Evolutionary conservation across 2,888 invertebrate genomes (phyloP), one percentile per base, ranked within the genome.

Genomic region (Diplazon laetatorius): DNA sequence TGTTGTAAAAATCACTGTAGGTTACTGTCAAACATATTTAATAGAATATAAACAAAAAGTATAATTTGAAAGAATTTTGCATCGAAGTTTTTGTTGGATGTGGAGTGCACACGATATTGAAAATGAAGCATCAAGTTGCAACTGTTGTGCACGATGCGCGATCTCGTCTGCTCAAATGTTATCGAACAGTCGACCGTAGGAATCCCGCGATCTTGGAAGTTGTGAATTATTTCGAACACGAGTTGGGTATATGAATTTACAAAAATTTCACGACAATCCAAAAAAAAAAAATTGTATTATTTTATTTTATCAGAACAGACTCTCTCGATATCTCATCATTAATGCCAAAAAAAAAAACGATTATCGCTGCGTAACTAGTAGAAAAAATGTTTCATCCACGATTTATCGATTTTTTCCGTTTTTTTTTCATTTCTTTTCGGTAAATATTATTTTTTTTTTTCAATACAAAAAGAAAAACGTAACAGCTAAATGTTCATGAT

Each of bases 201-300:
- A 62, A 25, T 37, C 20, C 62, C 39, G 22, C 52, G 44, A 52
- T 30, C 37, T 35, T 37, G 46, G 16, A 35, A 44, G 59, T 66
- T 37, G 30, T 48, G 1, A 25, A 57, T 44, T 39, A 46, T 9
- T 66, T 18, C 86, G 88, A 84, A 85, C 84, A 85, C 82, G 89
- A 89, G 87, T 90, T 89, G 89, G 89, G 89, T 89, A 90, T 89
- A 87, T 83, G 83, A 84, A 83, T 83, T 82, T 65, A 52, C 30
- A 22, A 55, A 59, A 52, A 18, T 44, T 14, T 9, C 63, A 70
- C 37, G 60, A 30, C 59, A 25, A 57, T 37, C 42, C 48, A 42
- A 37, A 59, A 30, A 75, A 42, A 37, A 59, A 30, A 75, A 62
- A 18, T 70, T 30, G n/a, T 55, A 68, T 44, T 12, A 68, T 68